Conservation (phyloP, 30 jellyfish, hydroid and myxozoan species). For the Clytia hemisphaerica region DNA sequence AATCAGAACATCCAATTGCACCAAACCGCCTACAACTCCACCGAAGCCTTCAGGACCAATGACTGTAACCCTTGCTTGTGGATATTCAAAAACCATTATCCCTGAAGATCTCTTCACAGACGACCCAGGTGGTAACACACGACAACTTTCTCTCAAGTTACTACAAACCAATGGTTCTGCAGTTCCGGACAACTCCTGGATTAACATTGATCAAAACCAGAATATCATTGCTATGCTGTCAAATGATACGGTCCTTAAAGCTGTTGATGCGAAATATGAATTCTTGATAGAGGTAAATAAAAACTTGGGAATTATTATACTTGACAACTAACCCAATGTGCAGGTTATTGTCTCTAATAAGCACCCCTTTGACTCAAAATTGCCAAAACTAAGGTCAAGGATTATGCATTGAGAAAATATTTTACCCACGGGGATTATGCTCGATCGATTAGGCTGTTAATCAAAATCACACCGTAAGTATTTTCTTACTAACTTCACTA, state of each 20-base stretch:
- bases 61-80: slow-evolving; percentile 41
- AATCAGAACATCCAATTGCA: slow-evolving; percentile 18
- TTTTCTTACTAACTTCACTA: too few species aligned
- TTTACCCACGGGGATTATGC: too few species aligned
- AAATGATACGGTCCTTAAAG: slow-evolving; percentile 6
- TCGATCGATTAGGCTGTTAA: too few species aligned
- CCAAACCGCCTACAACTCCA: slow-evolving; percentile 52
- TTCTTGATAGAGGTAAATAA: too few species aligned
- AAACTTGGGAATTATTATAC: too few species aligned
- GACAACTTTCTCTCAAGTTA: slow-evolving; percentile 46
- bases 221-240: neutral
- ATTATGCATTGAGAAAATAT: too few species aligned
- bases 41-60: slow-evolving; percentile 33
- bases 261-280: too few species aligned
- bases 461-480: too few species aligned
- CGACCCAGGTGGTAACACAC: slow-evolving; percentile 57
- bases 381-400: too few species aligned
- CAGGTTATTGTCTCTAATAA: too few species aligned
- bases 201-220: slow-evolving; percentile 26
- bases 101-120: slow-evolving; percentile 54
- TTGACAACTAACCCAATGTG: too few species aligned
- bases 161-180: slow-evolving; percentile 14
- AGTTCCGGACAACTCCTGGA: slow-evolving; percentile 64
- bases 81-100: slow-evolving; percentile 29
- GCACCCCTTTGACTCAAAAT: too few species aligned